Evolutionary conservation across 2,888 invertebrate species (phyloP).

Genomic region (Apamea monoglypha): DNA sequence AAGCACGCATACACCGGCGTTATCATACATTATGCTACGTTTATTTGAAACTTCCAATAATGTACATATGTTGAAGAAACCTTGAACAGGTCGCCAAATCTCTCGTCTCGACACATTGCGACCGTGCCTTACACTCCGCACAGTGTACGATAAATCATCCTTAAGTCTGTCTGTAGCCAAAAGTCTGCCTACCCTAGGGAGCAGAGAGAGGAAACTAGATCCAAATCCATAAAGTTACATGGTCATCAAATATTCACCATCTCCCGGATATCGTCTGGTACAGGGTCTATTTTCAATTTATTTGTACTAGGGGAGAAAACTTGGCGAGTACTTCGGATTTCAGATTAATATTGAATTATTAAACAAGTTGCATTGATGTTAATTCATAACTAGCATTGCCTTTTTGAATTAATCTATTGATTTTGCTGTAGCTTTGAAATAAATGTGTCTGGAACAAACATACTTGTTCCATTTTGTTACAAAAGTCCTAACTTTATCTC

Average conservation of each 20-base stretch:
- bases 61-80: not conserved
- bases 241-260: conserved; percentile 58
- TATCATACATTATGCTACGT: no score
- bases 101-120: not conserved
- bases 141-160: conserved; percentile 42
- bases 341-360: conserved; percentile 69
- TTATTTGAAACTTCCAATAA: no score
- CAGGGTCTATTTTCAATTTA: conserved; percentile 62
- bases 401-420: conserved; percentile 23
- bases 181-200: conserved; percentile 48
- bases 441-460: not conserved
- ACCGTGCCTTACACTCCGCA: conserved; percentile 9
- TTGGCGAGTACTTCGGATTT: conserved; percentile 60
- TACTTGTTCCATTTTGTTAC: not conserved
- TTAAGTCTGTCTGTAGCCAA: conserved; percentile 50
- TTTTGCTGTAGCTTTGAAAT: conserved; percentile 11
- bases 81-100: not conserved
- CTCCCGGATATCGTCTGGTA: conserved; percentile 51
- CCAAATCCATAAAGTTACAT: conserved; percentile 64
- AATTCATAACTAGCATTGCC: conserved; percentile 36
- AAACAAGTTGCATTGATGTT: conserved; percentile 59
- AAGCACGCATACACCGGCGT: no score
- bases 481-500: not conserved
- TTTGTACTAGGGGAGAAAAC: conserved; percentile 62
- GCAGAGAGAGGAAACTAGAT: conserved; percentile 36